phyloP scores from a whole-genome alignment of 2,113 vertebrate species.

The Equus przewalskii region DNA sequence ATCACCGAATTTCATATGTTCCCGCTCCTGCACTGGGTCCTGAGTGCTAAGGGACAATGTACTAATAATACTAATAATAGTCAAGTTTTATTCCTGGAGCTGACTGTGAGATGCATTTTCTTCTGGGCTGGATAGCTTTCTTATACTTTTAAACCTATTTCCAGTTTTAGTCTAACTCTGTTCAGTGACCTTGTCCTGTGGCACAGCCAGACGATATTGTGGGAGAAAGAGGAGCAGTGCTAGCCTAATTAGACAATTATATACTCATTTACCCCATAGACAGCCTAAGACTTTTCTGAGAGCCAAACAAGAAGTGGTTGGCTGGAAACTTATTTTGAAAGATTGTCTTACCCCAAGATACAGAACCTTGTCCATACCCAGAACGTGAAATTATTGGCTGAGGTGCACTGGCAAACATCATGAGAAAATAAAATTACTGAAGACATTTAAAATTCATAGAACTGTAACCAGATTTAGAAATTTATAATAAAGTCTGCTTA shows the following conservation, averaged over 20 bases:
- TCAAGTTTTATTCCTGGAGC: background rate
- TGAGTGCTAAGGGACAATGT: background rate
- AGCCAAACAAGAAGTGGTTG: constrained; percentile 24
- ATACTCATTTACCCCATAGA: constrained; percentile 43
- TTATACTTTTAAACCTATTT: background rate
- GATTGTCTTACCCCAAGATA: constrained; percentile 33
- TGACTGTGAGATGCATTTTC: background rate
- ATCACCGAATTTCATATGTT: background rate
- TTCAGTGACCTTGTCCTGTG: constrained; percentile 60
- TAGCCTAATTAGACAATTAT: constrained; percentile 47
- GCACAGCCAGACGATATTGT: constrained; percentile 48
- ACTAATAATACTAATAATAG: no score
- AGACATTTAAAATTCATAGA: constrained; percentile 6
- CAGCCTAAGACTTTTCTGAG: background rate
- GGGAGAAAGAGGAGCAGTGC: background rate
- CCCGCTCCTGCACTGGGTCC: background rate
- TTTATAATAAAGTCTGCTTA: background rate
- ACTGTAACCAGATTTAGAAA: constrained; percentile 13
- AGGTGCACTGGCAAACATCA: background rate
- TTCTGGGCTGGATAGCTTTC: background rate
- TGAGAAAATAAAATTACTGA: constrained; percentile 7
- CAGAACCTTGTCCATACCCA: background rate
- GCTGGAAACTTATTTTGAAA: constrained; percentile 64
- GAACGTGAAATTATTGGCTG: background rate
- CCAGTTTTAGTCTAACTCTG: constrained; percentile 41